phyloP scores from a whole-genome alignment of 2,113 vertebrate genomes.

The Dinomys branickii region DNA sequence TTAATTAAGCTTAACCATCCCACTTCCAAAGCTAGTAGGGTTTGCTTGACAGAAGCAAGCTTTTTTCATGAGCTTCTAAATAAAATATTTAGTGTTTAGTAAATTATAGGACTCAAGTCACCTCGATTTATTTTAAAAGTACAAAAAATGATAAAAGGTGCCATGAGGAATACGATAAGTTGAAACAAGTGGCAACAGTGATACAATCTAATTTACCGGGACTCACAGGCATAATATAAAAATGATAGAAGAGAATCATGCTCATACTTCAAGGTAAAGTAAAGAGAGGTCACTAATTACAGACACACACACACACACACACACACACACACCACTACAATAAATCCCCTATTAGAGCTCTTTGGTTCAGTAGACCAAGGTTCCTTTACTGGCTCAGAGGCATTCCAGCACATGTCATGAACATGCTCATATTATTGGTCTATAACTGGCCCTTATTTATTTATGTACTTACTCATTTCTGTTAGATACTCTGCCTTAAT shows the following conservation, averaged over 20 bases:
- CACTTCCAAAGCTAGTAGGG: slow-evolving; percentile 64
- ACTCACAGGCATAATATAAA: background rate
- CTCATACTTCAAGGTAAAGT: slow-evolving; percentile 24
- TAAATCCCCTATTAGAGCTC: background rate
- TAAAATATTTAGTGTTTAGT: background rate
- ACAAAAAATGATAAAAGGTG: background rate
- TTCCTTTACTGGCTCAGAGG: background rate
- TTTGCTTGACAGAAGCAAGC: slow-evolving; percentile 60
- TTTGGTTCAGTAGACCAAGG: background rate
- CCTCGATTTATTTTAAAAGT: slow-evolving; percentile 36
- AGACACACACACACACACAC: background rate
- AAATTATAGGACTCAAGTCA: background rate
- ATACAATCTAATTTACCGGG: background rate
- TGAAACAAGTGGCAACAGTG: background rate
- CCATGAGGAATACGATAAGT: background rate
- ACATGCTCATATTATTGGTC: background rate
- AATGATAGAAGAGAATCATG: slow-evolving; percentile 3
- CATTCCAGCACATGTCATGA: background rate
- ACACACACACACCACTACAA: background rate
- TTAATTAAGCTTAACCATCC: slow-evolving; percentile 63
- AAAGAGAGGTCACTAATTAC: background rate
- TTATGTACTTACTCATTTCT: background rate
- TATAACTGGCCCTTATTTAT: background rate
- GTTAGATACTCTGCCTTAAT: background rate
- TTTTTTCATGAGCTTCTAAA: slow-evolving; percentile 46